These are phyloP conservation scores for Caenorhabditis elegans DNA, from an alignment of 1,140 invertebrate genomes.

Conservation along the genomic window WBcel235 BX284602.5:8579001-8579500, in stretches of 20 bases:
- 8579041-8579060: too few relatives aligned
- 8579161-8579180: conserved; percentile 39
- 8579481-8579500: conserved; percentile 90
- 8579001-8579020: not conserved
- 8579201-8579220: conserved; percentile 75
- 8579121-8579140: too few relatives aligned
- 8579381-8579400: conserved; percentile 79
- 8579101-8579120: too few relatives aligned
- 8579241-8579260: not conserved
- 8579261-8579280: conserved; percentile 56
- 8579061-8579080: too few relatives aligned
- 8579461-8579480: conserved; percentile 69
- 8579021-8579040: too few relatives aligned
- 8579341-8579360: conserved; percentile 72
- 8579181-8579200: conserved; percentile 59
- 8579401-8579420: conserved; percentile 64
- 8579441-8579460: conserved; percentile 67
- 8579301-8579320: conserved; percentile 69
- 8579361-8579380: conserved; percentile 77
- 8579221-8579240: conserved; percentile 72
- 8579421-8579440: conserved; percentile 34
- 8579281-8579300: conserved; percentile 67
- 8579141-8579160: conserved; percentile 63
- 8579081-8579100: too few relatives aligned
- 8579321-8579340: conserved; percentile 73